A percentile compares a stretch with the other conserved stretches of the same genome.
phyloP scores from a whole-genome alignment of 1,140 invertebrate species.

The Diabrotica virgifera region DNA sequence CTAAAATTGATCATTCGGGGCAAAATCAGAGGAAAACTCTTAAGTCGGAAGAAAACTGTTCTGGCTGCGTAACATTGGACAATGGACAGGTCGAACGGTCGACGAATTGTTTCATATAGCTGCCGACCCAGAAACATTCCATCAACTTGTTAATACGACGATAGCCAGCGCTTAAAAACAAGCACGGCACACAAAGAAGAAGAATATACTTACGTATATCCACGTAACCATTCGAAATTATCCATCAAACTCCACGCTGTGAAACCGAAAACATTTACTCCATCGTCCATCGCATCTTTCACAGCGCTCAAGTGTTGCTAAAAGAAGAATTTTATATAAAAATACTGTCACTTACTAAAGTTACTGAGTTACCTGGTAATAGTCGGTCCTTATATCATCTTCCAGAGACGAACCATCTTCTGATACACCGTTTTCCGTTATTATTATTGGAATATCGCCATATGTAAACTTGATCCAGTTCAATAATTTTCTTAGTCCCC shows the following conservation, averaged over 20 bases:
- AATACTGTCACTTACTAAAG: no score
- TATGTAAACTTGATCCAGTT: slow-evolving; percentile 62
- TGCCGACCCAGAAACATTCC: no score
- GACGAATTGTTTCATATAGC: no score
- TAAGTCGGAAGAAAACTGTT: no score
- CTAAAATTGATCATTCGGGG: no score
- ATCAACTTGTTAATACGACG: no score
- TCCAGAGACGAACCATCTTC: slow-evolving; percentile 36
- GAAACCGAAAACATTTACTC: slow-evolving; percentile 52
- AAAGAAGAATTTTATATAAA: neutral
- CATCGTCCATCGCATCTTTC: slow-evolving; percentile 44
- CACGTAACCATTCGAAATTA: slow-evolving; percentile 61
- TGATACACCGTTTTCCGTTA: slow-evolving; percentile 69
- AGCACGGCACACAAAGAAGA: no score
- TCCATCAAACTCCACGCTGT: slow-evolving; percentile 63
- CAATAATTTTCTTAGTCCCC: slow-evolving; percentile 55
- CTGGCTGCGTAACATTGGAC: no score
- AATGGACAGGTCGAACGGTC: no score
- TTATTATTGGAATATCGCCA: slow-evolving; percentile 57
- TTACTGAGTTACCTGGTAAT: neutral
- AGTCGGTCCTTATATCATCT: slow-evolving; percentile 22
- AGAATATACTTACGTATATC: slow-evolving; percentile 45
- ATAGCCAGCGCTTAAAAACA: no score
- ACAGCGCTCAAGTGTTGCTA: slow-evolving; percentile 48
- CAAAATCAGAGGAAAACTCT: no score